phyloP scores from a whole-genome alignment of 2,113 vertebrate genomes.

The Passer domesticus region DNA sequence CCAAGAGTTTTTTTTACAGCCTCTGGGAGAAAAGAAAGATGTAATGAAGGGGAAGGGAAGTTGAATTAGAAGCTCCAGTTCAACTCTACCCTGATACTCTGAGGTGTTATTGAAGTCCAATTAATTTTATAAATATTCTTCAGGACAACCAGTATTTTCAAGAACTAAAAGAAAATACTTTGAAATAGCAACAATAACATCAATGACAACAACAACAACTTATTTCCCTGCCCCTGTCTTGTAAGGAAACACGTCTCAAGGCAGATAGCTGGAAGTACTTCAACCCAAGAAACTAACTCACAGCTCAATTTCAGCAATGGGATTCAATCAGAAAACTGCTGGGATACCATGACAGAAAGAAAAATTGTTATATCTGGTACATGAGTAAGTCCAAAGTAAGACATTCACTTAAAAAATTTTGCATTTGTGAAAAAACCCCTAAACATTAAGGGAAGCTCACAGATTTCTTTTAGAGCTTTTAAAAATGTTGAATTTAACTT shows the following conservation, averaged over 20 bases:
- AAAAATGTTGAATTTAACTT: neutral
- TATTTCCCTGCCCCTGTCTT: neutral
- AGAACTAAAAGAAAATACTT: neutral
- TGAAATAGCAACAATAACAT: neutral
- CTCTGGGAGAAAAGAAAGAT: neutral
- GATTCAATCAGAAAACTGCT: neutral
- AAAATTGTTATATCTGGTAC: neutral
- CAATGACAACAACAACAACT: neutral
- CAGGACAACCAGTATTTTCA: neutral
- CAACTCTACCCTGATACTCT: neutral
- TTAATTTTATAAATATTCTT: neutral
- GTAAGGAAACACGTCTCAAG: neutral
- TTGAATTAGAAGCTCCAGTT: neutral
- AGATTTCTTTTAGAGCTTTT: neutral
- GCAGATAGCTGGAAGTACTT: neutral
- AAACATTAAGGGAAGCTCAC: neutral
- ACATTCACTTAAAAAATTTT: accelerated
- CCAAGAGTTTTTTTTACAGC: neutral
- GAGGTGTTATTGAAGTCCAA: neutral
- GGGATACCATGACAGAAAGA: neutral
- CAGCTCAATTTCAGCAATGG: neutral
- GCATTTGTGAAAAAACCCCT: neutral
- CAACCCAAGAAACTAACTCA: neutral
- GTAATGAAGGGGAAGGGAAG: neutral
- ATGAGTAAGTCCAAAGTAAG: neutral